Evolutionary conservation across 1,140 invertebrate genomes (phyloP).

Genomic region (Thaumatotibia leucotreta): DNA sequence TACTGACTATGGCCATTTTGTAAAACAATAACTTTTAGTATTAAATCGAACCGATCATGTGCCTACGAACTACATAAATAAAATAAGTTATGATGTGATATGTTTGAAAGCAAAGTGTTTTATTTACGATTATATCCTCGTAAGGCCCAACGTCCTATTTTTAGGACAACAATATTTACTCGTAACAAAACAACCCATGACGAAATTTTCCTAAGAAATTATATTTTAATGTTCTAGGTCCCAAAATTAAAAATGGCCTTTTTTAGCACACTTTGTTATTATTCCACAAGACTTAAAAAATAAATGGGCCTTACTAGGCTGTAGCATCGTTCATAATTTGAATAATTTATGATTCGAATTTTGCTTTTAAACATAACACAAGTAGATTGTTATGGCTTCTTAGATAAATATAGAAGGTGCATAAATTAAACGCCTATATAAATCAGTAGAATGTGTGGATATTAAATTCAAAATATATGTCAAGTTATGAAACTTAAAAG

Average conservation of each 20-base stretch:
- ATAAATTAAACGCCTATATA: neutral
- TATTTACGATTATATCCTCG: neutral
- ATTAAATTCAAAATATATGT: too few species aligned
- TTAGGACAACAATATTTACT: too few species aligned
- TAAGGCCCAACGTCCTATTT: neutral
- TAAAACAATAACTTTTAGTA: neutral
- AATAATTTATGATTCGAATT: neutral
- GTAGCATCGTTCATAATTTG: too few species aligned
- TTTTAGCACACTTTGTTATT: too few species aligned
- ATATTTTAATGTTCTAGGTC: too few species aligned
- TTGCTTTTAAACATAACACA: neutral
- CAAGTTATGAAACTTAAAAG: too few species aligned
- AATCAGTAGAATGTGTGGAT: too few species aligned
- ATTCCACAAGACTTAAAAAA: too few species aligned
- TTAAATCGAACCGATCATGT: constrained; percentile 9
- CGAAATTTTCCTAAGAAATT: too few species aligned
- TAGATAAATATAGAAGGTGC: constrained; percentile 12
- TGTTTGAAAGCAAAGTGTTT: neutral
- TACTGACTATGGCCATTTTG: neutral
- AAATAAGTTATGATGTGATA: neutral
- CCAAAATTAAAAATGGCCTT: too few species aligned
- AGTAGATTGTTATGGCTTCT: constrained; percentile 1
- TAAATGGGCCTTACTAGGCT: too few species aligned
- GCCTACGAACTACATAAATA: constrained; percentile 1
- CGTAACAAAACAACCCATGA: too few species aligned